phyloP scores from a whole-genome alignment of 2,888 invertebrate species.

The Ernsta delagoae region DNA sequence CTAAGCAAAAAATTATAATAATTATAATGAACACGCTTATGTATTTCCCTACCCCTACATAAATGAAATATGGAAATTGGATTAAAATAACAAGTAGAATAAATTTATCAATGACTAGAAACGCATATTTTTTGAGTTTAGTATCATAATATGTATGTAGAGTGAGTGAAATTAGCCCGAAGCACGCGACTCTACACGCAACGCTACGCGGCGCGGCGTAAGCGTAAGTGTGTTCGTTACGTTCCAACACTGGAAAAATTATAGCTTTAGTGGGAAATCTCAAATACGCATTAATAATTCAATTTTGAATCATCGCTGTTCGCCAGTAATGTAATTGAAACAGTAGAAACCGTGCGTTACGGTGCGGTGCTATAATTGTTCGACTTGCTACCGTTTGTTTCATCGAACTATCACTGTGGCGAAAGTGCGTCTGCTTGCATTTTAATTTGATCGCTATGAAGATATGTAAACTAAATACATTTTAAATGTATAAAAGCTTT shows the following conservation, averaged over 20 bases:
- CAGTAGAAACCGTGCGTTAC: slow-evolving; percentile 19
- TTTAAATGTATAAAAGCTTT: not conserved
- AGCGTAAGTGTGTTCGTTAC: slow-evolving; percentile 65
- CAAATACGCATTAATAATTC: slow-evolving; percentile 67
- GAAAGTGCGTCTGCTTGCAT: slow-evolving; percentile 18
- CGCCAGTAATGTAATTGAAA: slow-evolving; percentile 56
- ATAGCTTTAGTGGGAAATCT: slow-evolving; percentile 69
- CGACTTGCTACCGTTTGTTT: not conserved
- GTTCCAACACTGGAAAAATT: slow-evolving; percentile 54
- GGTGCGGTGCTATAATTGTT: not conserved
- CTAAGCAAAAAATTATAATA: not conserved
- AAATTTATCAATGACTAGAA: slow-evolving; percentile 11
- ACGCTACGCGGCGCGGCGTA: slow-evolving; percentile 64
- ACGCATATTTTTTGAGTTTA: slow-evolving; percentile 12
- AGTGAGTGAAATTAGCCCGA: slow-evolving; percentile 67
- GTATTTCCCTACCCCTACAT: too few species aligned
- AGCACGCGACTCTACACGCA: slow-evolving; percentile 74
- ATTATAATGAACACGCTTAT: not conserved
- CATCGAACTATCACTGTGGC: slow-evolving; percentile 3
- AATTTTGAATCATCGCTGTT: slow-evolving; percentile 72
- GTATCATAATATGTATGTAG: slow-evolving; percentile 33
- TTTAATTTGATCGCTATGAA: slow-evolving; percentile 1
- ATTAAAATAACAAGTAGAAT: not conserved
- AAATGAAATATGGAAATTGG: not conserved
- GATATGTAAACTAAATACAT: slow-evolving; percentile 7